These are phyloP conservation scores for Atta colombica DNA, from an alignment of 1,140 invertebrate species.

Conservation along the genomic window DNA sequence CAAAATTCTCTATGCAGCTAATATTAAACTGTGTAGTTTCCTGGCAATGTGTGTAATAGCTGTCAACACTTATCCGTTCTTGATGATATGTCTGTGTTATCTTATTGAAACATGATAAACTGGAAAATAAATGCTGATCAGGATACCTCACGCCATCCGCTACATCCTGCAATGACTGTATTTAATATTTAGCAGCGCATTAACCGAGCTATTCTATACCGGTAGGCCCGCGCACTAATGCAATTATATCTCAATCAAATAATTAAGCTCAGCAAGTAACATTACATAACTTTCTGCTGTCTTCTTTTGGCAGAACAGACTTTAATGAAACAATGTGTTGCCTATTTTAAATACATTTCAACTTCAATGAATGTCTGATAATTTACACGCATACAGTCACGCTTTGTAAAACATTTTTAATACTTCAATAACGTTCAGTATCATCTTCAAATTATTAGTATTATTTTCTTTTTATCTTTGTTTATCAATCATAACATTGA, in stretches of 20 bases:
- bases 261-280: conserved; percentile 68
- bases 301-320: conserved; percentile 2
- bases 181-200: conserved; percentile 47
- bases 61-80: conserved; percentile 62
- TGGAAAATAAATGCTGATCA: conserved; percentile 54
- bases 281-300: conserved; percentile 70
- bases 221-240: conserved; percentile 51
- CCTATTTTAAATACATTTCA: conserved; percentile 26
- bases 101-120: conserved; percentile 73
- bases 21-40: conserved; percentile 9
- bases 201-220: neutral
- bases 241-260: conserved; percentile 77
- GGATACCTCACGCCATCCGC: neutral
- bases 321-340: neutral
- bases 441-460: neutral
- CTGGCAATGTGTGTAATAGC: conserved; percentile 40
- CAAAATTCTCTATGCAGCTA: conserved; percentile 27
- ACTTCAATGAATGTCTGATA: neutral
- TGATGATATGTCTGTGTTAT: conserved; percentile 64
- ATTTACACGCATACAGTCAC: neutral
- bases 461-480: conserved; percentile 13
- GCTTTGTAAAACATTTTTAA: conserved; percentile 18
- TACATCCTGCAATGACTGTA: conserved; percentile 4
- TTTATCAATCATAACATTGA: conserved; percentile 21
- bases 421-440: neutral